Evolutionary conservation across 2,113 vertebrate species (phyloP).

Genomic region (Ochotona curzoniae): DNA sequence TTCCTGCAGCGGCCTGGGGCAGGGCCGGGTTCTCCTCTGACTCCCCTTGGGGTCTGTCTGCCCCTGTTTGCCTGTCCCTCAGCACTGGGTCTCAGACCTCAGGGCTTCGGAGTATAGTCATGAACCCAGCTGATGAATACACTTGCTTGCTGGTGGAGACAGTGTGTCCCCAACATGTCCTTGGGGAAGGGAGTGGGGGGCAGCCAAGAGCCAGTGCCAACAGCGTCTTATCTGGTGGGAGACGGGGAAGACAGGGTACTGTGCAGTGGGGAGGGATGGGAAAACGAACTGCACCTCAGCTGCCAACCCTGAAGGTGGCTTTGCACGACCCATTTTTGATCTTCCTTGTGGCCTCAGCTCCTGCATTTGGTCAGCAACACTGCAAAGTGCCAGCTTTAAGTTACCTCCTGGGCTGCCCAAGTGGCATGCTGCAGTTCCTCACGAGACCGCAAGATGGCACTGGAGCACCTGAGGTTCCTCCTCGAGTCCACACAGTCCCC

Average conservation of each 20-base stretch:
- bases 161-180: too few species aligned
- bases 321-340: not conserved
- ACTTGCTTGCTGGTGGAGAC: too few species aligned
- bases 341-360: not conserved
- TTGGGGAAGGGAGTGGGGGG: too few species aligned
- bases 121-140: not conserved
- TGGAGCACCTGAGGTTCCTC: not conserved
- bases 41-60: not conserved
- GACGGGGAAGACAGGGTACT: not conserved
- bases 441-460: not conserved
- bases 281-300: not conserved
- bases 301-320: not conserved
- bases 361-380: not conserved
- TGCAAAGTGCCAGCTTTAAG: not conserved
- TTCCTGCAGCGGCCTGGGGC: not conserved
- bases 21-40: rapidly evolving
- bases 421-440: not conserved
- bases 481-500: too few species aligned
- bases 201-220: not conserved
- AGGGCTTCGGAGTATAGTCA: not conserved
- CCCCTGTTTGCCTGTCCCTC: too few species aligned
- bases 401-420: too few species aligned
- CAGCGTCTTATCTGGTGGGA: not conserved
- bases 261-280: too few species aligned
- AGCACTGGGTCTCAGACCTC: too few species aligned